Percentiles rank a stretch among this genome's conserved stretches.
Conservation (phyloP, 1,140 invertebrate species). For the Araneus ventricosus region DNA sequence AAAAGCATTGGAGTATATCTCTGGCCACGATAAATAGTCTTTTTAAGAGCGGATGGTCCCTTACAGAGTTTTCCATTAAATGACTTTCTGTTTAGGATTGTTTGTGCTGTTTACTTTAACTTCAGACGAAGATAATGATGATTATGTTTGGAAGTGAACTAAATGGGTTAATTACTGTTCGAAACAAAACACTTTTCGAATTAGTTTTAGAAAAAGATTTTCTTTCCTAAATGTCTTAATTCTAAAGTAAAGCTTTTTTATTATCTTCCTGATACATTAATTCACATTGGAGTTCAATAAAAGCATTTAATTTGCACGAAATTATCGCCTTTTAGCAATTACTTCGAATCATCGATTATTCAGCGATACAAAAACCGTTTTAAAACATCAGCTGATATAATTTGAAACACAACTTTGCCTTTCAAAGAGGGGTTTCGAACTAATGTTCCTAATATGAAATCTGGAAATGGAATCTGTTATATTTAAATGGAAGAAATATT, state of each 20-base stretch:
- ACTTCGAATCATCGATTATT: no score
- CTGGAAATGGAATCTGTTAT: no score
- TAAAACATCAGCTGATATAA: no score
- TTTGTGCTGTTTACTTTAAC: slow-evolving; percentile 17
- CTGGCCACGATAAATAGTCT: neutral
- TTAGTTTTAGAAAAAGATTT: neutral
- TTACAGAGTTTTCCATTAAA: neutral
- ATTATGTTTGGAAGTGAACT: neutral
- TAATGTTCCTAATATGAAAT: no score
- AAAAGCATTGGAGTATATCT: neutral
- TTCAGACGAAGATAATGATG: slow-evolving; percentile 26
- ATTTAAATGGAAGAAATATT: no score
- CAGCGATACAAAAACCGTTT: no score
- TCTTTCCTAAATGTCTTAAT: neutral
- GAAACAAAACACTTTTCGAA: slow-evolving; percentile 36
- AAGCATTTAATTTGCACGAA: neutral
- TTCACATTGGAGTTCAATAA: neutral
- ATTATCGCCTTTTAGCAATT: no score
- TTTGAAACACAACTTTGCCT: neutral
- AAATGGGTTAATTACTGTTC: slow-evolving; percentile 21
- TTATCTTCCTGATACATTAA: neutral
- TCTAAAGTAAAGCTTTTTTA: neutral
- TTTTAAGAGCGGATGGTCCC: neutral
- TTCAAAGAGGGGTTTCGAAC: no score
- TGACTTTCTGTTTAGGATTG: slow-evolving; percentile 6